Evolutionary conservation across 2,797 vertebrate species (phyloP).

Genomic region (Basileuterus tristriatus): DNA sequence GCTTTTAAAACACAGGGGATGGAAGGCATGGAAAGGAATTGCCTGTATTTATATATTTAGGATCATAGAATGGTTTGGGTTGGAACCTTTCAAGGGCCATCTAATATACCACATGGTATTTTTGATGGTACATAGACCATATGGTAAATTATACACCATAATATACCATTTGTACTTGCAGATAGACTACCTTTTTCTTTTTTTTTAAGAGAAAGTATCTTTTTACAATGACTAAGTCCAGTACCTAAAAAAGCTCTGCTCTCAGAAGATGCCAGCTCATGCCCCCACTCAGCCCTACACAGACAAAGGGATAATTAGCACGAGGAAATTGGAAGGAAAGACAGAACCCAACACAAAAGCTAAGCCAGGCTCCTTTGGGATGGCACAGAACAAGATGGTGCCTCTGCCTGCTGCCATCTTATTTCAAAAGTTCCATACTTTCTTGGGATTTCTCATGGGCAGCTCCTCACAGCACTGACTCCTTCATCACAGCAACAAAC

Average conservation of each 20-base stretch:
- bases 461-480: too few relatives aligned
- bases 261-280: not conserved
- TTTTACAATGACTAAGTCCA: not conserved
- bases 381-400: fast-evolving
- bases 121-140: not conserved
- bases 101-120: not conserved
- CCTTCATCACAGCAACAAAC: too few relatives aligned
- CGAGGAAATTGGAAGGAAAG: not conserved
- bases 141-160: not conserved
- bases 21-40: not conserved
- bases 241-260: not conserved
- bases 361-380: not conserved
- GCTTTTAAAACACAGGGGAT: not conserved
- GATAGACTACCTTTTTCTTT: not conserved
- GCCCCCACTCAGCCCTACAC: not conserved
- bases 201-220: not conserved
- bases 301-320: not conserved
- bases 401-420: not conserved
- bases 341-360: not conserved
- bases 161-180: not conserved
- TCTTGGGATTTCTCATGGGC: too few relatives aligned
- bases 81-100: not conserved
- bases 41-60: not conserved
- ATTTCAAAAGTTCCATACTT: too few relatives aligned
- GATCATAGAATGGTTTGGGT: not conserved